These are phyloP conservation scores for Acronicta leporina DNA, from an alignment of 2,888 invertebrate genomes.

Conservation along the genomic window DNA sequence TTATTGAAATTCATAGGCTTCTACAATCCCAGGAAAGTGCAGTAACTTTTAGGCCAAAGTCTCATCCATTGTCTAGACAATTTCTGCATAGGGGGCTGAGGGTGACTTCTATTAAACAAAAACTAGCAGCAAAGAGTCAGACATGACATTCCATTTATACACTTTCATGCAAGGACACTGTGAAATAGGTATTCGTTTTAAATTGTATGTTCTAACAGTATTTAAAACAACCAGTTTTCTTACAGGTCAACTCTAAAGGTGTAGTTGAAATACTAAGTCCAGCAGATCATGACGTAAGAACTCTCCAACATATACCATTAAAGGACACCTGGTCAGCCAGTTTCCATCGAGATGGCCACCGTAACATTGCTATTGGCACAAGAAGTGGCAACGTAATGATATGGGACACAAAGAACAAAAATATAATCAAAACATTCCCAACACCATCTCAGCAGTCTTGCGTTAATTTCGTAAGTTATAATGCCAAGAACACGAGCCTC, in stretches of 20 bases:
- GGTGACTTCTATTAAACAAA: no score
- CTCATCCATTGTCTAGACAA: no score
- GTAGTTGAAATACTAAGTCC: conserved; percentile 81
- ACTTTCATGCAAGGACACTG: no score
- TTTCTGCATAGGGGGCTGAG: no score
- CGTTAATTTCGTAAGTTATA: conserved; percentile 82
- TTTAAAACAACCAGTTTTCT: conserved; percentile 32
- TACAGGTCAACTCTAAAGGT: conserved; percentile 84
- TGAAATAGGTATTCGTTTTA: no score
- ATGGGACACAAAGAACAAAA: conserved; percentile 86
- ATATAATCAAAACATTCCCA: conserved; percentile 82
- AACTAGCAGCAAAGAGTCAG: no score
- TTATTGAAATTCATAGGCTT: no score
- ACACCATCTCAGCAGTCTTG: conserved; percentile 76
- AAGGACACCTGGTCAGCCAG: conserved; percentile 84
- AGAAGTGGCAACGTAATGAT: conserved; percentile 83
- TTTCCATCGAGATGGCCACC: conserved; percentile 84
- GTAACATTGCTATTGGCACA: conserved; percentile 83
- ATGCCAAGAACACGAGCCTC: conserved; percentile 83
- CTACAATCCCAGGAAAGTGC: no score
- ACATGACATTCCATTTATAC: no score
- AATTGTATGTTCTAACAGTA: no score
- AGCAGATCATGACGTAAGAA: conserved; percentile 80
- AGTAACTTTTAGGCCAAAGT: no score
- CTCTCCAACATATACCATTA: conserved; percentile 82